Evolutionary conservation across 2,113 vertebrate species (phyloP).

Genomic region (Campylomormyrus tamandua): DNA sequence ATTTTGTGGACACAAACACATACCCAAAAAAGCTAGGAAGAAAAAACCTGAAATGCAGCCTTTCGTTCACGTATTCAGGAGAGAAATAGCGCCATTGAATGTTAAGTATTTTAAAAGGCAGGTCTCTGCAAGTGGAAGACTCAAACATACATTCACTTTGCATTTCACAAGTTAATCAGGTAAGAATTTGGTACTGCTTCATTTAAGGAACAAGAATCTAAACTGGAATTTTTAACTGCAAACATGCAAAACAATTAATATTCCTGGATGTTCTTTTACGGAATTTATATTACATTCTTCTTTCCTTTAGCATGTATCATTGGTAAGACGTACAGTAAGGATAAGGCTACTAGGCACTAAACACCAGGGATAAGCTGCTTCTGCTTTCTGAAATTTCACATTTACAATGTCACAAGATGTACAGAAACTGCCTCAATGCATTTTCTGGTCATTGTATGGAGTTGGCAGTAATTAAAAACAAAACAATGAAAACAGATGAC

Average conservation of each 20-base stretch:
- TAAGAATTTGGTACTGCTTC: not conserved
- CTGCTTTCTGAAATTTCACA: slow-evolving; percentile 4
- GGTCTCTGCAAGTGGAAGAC: slow-evolving; percentile 23
- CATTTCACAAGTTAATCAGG: not conserved
- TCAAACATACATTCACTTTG: slow-evolving; percentile 11
- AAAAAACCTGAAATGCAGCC: not conserved
- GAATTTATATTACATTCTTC: not conserved
- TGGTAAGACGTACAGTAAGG: not conserved
- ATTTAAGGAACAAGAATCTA: not conserved
- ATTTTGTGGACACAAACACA: not conserved
- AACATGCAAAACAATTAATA: slow-evolving; percentile 19
- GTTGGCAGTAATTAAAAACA: slow-evolving; percentile 16
- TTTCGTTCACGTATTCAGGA: not conserved
- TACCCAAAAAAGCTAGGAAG: not conserved
- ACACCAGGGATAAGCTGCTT: not conserved
- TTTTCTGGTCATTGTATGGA: slow-evolving; percentile 6
- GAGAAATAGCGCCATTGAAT: not conserved
- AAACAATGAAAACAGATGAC: slow-evolving; percentile 30
- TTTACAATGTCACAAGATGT: slow-evolving; percentile 9
- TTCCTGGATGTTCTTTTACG: not conserved
- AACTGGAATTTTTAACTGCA: not conserved
- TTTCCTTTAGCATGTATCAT: not conserved
- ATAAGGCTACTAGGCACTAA: slow-evolving; percentile 15
- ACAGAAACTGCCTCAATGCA: slow-evolving; percentile 5
- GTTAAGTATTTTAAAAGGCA: not conserved